Evolutionary conservation across 2,888 invertebrate genomes (phyloP), one percentile per base, ranked within the genome.

Genomic region (Tenthredo scrophulariae): DNA sequence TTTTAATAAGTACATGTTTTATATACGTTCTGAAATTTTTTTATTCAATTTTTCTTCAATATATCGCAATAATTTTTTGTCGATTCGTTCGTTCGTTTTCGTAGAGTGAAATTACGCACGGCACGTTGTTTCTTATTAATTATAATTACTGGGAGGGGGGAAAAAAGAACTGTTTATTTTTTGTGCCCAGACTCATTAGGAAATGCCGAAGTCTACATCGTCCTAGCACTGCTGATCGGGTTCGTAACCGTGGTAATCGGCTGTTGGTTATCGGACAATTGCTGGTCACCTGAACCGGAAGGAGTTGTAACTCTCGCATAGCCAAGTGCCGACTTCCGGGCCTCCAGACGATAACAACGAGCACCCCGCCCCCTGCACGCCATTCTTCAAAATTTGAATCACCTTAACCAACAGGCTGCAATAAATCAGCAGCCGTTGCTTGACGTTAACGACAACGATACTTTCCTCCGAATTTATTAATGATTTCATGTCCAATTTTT

Each of bases 181-280:
- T 10, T 43, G 40, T 70, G 80, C 72, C 37, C 87, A 90, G 89
- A 88, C 85, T 90, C 90, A 58, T 87, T 90, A 96, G 96, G 96
- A 86, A 96, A 96, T 94, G 96, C 96, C 72, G 96, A 96, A 93
- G 96, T 96, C 89, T 96, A 96, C 94, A 96, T 96, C 93, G 96
- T 96, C 93, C 93, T 96, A 90, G 96, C 96, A 62, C 94, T 96
- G 87, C 94, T 96, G 90, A 96, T 96, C 92, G 96, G 96, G 79
- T 95, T 96, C 91, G 95, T 96, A 90, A 96, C 96, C 18, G 96
- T 96, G 85, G 96, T 96, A 89, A 96, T 96, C 89, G 96, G 96
- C 89, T 96, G 96, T 94, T 96, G 96, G 96, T 94, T 96, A 85
- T 96, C 96, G 58, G 96, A 96, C 95, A 96, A 96, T 94, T 96